A percentile compares a stretch with the other conserved stretches of the same genome.
phyloP scores from a whole-genome alignment of 2,113 vertebrate genomes.

The Prunella himalayana region DNA sequence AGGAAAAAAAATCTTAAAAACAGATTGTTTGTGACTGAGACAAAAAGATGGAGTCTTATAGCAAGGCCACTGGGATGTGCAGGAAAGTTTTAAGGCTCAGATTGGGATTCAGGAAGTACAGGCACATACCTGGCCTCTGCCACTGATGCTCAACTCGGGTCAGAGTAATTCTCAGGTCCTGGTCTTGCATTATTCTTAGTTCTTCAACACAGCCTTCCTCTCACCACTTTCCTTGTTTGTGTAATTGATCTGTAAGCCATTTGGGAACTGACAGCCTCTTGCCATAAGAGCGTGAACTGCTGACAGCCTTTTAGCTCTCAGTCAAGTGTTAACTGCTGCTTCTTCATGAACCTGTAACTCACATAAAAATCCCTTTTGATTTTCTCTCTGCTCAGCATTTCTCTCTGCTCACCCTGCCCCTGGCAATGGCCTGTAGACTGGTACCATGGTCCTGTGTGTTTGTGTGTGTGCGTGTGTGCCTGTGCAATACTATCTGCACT shows the following conservation, averaged over 20 bases:
- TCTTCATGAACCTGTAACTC: not conserved
- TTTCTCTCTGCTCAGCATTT: not conserved
- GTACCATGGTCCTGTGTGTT: rapidly evolving
- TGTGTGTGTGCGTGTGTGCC: rapidly evolving
- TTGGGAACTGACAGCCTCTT: not conserved
- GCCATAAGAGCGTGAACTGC: not conserved
- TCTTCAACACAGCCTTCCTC: not conserved
- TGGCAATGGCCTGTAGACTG: not conserved
- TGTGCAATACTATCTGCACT: not conserved
- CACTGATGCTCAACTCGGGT: not conserved
- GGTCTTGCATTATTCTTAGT: not conserved
- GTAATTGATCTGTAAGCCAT: not conserved
- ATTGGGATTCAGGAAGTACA: not conserved
- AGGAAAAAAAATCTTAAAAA: not conserved
- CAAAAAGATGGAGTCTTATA: not conserved
- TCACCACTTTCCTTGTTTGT: not conserved
- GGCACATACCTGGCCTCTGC: not conserved
- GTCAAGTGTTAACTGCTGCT: not conserved
- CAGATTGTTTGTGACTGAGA: not conserved
- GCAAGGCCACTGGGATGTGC: not conserved
- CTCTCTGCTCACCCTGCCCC: not conserved
- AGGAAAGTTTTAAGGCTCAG: not conserved
- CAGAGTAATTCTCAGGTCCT: not conserved
- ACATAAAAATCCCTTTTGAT: not conserved
- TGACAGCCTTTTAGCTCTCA: not conserved